A percentile compares a stretch with the other conserved stretches of the same genome.
Conservation (phyloP, 2,888 invertebrate genomes). For the Ptilodon capucinus region DNA sequence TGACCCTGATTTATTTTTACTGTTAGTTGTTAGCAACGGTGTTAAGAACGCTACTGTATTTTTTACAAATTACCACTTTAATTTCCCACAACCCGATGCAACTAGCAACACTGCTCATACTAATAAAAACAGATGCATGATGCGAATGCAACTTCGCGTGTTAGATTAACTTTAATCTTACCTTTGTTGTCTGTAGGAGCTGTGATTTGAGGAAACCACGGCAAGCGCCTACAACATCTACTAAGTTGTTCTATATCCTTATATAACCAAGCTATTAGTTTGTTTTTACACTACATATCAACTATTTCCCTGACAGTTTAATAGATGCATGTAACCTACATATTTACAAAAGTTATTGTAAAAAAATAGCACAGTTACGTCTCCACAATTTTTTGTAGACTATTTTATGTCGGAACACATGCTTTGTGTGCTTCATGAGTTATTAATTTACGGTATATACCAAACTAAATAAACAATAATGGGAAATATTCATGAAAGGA, state of each 20-base stretch:
- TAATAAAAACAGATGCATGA: slow-evolving; percentile 44
- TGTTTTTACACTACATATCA: slow-evolving; percentile 32
- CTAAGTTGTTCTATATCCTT: slow-evolving; percentile 32
- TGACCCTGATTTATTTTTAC: too few species aligned
- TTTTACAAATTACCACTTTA: too few species aligned
- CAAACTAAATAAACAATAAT: too few species aligned
- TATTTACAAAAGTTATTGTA: slow-evolving; percentile 34
- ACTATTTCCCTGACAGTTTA: slow-evolving; percentile 44
- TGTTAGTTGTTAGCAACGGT: too few species aligned
- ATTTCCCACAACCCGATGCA: too few species aligned
- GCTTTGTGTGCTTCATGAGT: too few species aligned
- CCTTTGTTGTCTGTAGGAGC: slow-evolving; percentile 41
- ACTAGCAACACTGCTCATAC: slow-evolving; percentile 1
- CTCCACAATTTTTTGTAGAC: slow-evolving; percentile 5
- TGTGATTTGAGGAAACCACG: slow-evolving; percentile 27
- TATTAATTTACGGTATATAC: too few species aligned
- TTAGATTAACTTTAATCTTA: slow-evolving; percentile 6
- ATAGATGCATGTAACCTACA: slow-evolving; percentile 34
- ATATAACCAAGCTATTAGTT: slow-evolving; percentile 35
- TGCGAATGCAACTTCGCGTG: slow-evolving; percentile 54
- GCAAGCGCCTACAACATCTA: slow-evolving; percentile 17
- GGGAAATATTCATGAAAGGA: too few species aligned
- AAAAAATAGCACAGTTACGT: slow-evolving; percentile 17
- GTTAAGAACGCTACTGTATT: too few species aligned
- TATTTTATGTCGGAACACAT: too few species aligned